Percentiles rank a stretch among this genome's conserved stretches.
Evolutionary conservation across 2,888 invertebrate genomes (phyloP).

Genomic region (Drosophila falleni): DNA sequence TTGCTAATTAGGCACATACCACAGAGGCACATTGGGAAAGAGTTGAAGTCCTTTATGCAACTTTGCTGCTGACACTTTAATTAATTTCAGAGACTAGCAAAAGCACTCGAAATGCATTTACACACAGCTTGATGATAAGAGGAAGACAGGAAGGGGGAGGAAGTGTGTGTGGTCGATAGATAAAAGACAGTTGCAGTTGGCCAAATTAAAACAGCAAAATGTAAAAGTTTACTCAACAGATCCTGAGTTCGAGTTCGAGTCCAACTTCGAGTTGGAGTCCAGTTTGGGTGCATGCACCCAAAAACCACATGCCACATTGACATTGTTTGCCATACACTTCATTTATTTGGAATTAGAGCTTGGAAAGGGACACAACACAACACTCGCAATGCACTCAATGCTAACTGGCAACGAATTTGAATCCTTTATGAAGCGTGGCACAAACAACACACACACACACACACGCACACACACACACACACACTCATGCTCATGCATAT

Average conservation of each 20-base stretch:
- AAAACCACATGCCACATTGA: constrained; percentile 52
- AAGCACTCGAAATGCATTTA: constrained; percentile 58
- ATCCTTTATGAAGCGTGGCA: constrained; percentile 84
- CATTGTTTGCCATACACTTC: constrained; percentile 82
- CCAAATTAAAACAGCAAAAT: constrained; percentile 64
- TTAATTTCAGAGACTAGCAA: constrained; percentile 55
- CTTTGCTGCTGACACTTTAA: constrained; percentile 68
- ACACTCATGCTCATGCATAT: constrained; percentile 76
- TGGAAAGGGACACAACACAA: constrained; percentile 19
- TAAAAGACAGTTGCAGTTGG: constrained; percentile 57
- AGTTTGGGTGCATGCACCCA: constrained; percentile 27
- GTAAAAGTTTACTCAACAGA: constrained; percentile 42
- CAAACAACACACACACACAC: constrained; percentile 51
- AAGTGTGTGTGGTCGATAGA: constrained; percentile 12
- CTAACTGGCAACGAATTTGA: constrained; percentile 78
- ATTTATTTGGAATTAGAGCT: constrained; percentile 82
- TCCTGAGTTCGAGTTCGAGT: constrained; percentile 14
- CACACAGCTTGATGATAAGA: constrained; percentile 15
- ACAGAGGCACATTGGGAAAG: constrained; percentile 46
- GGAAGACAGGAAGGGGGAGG: background rate
- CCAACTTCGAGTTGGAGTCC: background rate
- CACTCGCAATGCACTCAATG: constrained; percentile 71
- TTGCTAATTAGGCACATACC: constrained; percentile 62
- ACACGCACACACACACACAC: constrained; percentile 38
- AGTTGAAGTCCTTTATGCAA: constrained; percentile 52